Evolutionary conservation across 2,888 invertebrate genomes (phyloP).

Genomic region (Ormia ochracea): DNA sequence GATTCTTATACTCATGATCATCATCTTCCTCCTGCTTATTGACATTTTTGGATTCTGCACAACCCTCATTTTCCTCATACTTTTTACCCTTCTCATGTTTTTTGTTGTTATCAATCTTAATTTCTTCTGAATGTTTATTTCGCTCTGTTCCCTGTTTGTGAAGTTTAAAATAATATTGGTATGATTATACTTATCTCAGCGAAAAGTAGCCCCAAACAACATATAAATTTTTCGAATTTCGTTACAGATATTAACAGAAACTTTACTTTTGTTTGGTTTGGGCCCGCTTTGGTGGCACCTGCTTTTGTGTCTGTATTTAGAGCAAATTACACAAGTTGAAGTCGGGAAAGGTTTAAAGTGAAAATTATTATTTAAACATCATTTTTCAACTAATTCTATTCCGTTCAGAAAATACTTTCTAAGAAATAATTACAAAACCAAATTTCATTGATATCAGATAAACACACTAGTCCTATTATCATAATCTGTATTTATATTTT

Average conservation of each 20-base stretch:
- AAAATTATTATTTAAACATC: not conserved
- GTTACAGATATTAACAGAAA: not conserved
- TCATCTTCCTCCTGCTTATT: conserved; percentile 52
- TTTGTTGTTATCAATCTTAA: not conserved
- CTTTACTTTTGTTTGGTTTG: not conserved
- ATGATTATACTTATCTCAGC: not conserved
- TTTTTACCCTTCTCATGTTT: not conserved
- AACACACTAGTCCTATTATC: too few species aligned
- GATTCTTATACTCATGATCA: conserved; percentile 37
- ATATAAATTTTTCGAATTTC: not conserved
- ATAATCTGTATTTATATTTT: too few species aligned
- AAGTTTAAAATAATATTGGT: not conserved
- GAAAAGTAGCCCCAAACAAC: not conserved
- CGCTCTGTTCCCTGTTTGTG: conserved; percentile 2
- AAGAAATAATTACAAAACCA: too few species aligned
- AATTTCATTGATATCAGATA: too few species aligned
- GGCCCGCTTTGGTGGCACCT: not conserved
- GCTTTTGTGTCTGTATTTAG: not conserved
- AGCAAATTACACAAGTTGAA: conserved; percentile 3
- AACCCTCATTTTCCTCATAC: conserved; percentile 39
- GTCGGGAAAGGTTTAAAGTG: not conserved
- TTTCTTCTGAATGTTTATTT: not conserved
- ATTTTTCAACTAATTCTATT: not conserved
- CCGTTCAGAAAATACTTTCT: too few species aligned
- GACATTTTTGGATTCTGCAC: conserved; percentile 36